A percentile compares a stretch with the other conserved stretches of the same genome.
Conservation (phyloP, 2,797 vertebrate species). For the Tokudaia muenninki region DNA sequence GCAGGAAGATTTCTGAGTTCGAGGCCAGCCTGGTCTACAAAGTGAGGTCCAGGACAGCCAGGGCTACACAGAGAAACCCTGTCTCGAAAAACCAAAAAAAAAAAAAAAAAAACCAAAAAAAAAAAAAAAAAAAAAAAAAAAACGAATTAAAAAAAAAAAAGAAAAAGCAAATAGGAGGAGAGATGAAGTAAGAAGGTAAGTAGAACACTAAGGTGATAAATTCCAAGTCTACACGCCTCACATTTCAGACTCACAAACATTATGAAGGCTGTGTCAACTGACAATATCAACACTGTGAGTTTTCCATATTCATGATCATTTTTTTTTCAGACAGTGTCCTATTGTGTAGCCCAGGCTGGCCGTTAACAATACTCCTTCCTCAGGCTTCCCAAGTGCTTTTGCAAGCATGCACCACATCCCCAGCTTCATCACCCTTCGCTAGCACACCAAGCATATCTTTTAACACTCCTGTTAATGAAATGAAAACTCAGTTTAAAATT, state of each 20-base stretch:
- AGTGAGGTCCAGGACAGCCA: too few relatives aligned
- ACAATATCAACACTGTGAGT: not conserved
- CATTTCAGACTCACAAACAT: not conserved
- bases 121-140: too few relatives aligned
- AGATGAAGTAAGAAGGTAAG: not conserved
- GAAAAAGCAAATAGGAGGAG: not conserved
- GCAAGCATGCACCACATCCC: not conserved
- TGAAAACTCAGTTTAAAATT: not conserved
- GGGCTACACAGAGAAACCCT: too few relatives aligned
- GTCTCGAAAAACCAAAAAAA: too few relatives aligned
- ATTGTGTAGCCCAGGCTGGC: not conserved
- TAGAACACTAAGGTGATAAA: not conserved
- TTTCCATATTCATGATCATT: not conserved
- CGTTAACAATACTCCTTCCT: not conserved
- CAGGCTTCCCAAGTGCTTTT: not conserved
- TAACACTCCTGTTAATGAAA: not conserved
- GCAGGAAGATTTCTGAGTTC: too few relatives aligned
- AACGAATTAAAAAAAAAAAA: too few relatives aligned
- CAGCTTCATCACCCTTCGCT: not conserved
- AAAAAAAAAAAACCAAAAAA: too few relatives aligned
- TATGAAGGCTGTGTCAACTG: not conserved
- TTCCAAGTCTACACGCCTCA: not conserved
- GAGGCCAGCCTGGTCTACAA: too few relatives aligned
- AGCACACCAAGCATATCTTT: not conserved
- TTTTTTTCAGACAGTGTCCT: not conserved